phyloP scores from a whole-genome alignment of 2,113 vertebrate genomes.

The Sceloporus tristichus region DNA sequence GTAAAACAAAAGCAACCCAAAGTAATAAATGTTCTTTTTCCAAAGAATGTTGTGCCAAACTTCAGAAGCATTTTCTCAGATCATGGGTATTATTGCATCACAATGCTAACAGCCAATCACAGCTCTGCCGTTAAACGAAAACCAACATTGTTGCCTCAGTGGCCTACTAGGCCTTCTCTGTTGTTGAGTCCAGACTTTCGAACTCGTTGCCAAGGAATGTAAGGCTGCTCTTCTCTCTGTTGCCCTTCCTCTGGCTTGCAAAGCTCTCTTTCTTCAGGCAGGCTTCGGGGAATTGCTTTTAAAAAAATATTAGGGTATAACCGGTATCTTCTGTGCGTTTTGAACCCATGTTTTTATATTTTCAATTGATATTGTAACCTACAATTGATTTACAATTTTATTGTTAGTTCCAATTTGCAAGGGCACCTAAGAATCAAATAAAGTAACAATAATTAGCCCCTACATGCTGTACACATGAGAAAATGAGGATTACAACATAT shows the following conservation, averaged over 20 bases:
- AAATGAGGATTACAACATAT: constrained; percentile 1
- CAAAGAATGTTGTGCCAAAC: background rate
- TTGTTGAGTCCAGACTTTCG: background rate
- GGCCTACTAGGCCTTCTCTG: background rate
- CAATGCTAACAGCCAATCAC: background rate
- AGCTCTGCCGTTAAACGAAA: constrained; percentile 19
- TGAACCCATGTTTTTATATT: background rate
- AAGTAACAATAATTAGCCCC: too few relatives aligned
- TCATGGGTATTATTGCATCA: background rate
- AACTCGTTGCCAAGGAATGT: background rate
- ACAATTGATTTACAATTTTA: too few relatives aligned
- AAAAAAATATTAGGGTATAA: too few relatives aligned
- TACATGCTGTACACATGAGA: background rate
- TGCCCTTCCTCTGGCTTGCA: background rate
- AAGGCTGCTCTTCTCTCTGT: background rate
- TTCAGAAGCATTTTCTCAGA: background rate
- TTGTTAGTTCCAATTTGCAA: too few relatives aligned
- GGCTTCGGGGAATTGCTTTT: background rate
- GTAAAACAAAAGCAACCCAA: background rate
- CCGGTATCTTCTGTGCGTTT: background rate
- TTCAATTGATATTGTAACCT: background rate
- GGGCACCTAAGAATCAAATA: too few relatives aligned
- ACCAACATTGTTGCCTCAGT: constrained; percentile 17
- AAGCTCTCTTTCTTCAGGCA: background rate
- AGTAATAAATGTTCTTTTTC: background rate